Percentiles rank a stretch among this genome's conserved stretches.
These are phyloP conservation scores for Lepidurus arcticus DNA, from an alignment of 1,140 invertebrate genomes.

Conservation along the genomic window DNA sequence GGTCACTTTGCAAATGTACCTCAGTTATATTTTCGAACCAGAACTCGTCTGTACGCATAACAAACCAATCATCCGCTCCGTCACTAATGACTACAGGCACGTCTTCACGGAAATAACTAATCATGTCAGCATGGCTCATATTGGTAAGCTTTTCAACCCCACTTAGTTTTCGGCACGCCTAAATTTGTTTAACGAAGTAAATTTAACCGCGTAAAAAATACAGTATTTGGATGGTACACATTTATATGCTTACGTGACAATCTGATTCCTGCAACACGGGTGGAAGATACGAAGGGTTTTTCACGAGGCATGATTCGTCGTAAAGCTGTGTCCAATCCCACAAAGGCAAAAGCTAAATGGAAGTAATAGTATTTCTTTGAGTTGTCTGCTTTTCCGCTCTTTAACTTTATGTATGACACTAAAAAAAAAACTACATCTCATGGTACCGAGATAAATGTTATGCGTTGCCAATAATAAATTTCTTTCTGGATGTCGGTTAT, in stretches of 20 bases:
- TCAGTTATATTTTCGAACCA: constrained; percentile 26
- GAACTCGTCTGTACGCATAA: constrained; percentile 25
- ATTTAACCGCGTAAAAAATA: neutral
- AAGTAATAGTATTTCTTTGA: neutral
- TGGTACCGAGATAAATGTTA: neutral
- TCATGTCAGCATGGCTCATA: constrained; percentile 19
- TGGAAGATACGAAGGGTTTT: constrained; percentile 26
- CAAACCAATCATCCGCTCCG: constrained; percentile 22
- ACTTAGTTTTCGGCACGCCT: constrained; percentile 32
- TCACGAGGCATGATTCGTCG: constrained; percentile 28
- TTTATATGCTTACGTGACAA: neutral
- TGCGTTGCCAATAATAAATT: neutral
- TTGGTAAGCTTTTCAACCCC: constrained; percentile 1
- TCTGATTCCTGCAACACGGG: neutral
- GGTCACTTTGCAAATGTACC: constrained; percentile 19
- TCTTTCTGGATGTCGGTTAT: neutral
- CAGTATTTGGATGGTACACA: neutral
- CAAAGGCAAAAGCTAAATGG: constrained; percentile 24
- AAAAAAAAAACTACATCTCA: neutral
- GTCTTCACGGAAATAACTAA: constrained; percentile 16
- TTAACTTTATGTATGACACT: neutral
- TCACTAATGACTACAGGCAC: constrained; percentile 28
- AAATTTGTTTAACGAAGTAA: neutral
- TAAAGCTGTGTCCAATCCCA: constrained; percentile 33
- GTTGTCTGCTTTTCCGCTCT: neutral